phyloP scores from a whole-genome alignment of 2,888 invertebrate species.

The Meloe dianella region DNA sequence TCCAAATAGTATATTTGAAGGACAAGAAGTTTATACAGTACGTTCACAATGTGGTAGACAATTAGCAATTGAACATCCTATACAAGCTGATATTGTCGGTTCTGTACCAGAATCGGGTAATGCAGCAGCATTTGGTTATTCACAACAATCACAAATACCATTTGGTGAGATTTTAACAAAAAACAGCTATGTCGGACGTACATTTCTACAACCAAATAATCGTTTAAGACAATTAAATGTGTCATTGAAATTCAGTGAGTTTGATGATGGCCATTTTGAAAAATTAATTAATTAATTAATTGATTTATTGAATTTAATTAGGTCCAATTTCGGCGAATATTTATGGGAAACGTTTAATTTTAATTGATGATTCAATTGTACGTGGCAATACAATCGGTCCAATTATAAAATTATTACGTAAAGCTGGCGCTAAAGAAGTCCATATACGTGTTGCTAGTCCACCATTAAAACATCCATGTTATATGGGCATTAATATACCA shows the following conservation, averaged over 20 bases:
- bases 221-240: slow-evolving; percentile 89
- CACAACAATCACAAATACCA: slow-evolving; percentile 85
- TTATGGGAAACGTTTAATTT: slow-evolving; percentile 82
- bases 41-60: slow-evolving; percentile 91
- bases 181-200: slow-evolving; percentile 95
- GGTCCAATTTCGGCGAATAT: slow-evolving; percentile 91
- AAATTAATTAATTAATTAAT: too few species aligned
- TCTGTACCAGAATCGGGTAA: slow-evolving; percentile 97
- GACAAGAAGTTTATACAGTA: slow-evolving; percentile 94
- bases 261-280: neutral
- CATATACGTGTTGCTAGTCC: slow-evolving; percentile 98
- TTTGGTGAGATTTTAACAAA: slow-evolving; percentile 95
- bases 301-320: slow-evolving; percentile 32
- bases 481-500: slow-evolving; percentile 99
- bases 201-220: slow-evolving; percentile 96
- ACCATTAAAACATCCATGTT: slow-evolving; percentile 92
- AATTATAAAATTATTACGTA: slow-evolving; percentile 88
- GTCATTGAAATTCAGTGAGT: slow-evolving; percentile 86
- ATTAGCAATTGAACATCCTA: slow-evolving; percentile 86
- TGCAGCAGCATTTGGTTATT: slow-evolving; percentile 95
- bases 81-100: slow-evolving; percentile 94
- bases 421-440: slow-evolving; percentile 94
- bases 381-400: slow-evolving; percentile 96
- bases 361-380: slow-evolving; percentile 98
- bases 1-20: slow-evolving; percentile 95